Evolutionary conservation across 2,113 vertebrate species (phyloP), one percentile per base, ranked within the genome.

Genomic region (Microtus ochrogaster): DNA sequence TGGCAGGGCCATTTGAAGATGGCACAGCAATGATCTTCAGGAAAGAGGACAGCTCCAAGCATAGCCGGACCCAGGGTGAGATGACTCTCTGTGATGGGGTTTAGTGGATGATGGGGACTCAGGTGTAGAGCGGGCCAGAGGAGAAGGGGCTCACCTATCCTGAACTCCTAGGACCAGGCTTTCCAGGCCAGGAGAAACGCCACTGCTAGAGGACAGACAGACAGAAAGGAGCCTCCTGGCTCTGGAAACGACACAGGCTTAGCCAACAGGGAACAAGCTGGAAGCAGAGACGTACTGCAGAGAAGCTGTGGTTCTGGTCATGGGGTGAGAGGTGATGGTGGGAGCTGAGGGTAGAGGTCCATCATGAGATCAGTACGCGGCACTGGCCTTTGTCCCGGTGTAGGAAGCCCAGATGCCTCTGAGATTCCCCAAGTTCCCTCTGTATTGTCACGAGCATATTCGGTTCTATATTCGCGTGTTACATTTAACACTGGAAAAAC

Each of bases 61-160:
- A 10, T 17, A 41, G 21, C 39, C 4, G 12, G 58, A 26, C 49
- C 4, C 30, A n/a, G 21, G 24, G 3, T 52, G n/a, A 5, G n/a
- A 13, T n/a, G 3, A 68, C 47, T 26, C 41, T 6, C 30, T 17
- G 41, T 0, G 76, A 5, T 0, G 4, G 11, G 9, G 9, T 2
- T 2, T 10, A 6, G 7, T 19, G 28, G 19, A 1, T 6, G n/a
- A 7, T 5, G 22, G n/a, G 3, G 12, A 41, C 36, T 63, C 0
- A 4, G 7, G 47, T 28, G 5, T 36, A 22, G 16, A 19, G 55
- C 52, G 17, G 76, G 39, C 74, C 85, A 0, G 12, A 8, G 33
- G 26, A 1, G 33, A 72, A 33, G 6, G 17, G 11, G 52, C 24
- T 76, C 30, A 17, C 52, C 61, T 12, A 36, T 1, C 39, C 2